A percentile compares a stretch with the other conserved stretches of the same genome.
phyloP scores from a whole-genome alignment of 2,888 invertebrate genomes.

The Nasonia oneida region DNA sequence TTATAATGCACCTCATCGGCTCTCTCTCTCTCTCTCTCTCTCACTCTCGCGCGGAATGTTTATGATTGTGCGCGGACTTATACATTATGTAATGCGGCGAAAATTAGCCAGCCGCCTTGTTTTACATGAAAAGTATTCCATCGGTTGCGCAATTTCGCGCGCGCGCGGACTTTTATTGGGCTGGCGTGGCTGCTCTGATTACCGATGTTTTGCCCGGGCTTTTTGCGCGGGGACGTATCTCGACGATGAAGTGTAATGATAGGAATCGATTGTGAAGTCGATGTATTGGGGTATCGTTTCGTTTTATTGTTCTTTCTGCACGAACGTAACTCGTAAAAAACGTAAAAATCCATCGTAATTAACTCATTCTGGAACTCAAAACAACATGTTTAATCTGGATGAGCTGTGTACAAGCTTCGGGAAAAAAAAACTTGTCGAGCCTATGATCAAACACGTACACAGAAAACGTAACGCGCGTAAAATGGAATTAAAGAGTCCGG shows the following conservation, averaged over 20 bases:
- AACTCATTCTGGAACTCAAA: not conserved
- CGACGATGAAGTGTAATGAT: not conserved
- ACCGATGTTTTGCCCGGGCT: slow-evolving; percentile 1
- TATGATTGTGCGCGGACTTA: not conserved
- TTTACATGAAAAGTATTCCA: slow-evolving; percentile 22
- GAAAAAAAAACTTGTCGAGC: not conserved
- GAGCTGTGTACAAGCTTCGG: not conserved
- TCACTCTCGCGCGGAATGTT: not conserved
- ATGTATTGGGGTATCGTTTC: not conserved
- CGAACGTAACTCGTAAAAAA: not conserved
- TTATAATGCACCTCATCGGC: not conserved
- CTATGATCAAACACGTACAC: not conserved
- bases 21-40: not conserved
- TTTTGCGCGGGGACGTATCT: not conserved
- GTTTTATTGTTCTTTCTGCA: not conserved
- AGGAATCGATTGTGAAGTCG: slow-evolving; percentile 8
- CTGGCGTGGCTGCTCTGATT: slow-evolving; percentile 7
- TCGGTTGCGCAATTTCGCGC: slow-evolving; percentile 8
- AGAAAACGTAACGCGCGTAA: not conserved
- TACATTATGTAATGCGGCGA: slow-evolving; percentile 18
- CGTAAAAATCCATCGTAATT: not conserved
- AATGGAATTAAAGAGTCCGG: not conserved
- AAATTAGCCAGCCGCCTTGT: slow-evolving; percentile 51
- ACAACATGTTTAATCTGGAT: not conserved
- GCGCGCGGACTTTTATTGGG: not conserved